phyloP scores from a whole-genome alignment of 2,113 vertebrate species.

The Apodemus sylvaticus region DNA sequence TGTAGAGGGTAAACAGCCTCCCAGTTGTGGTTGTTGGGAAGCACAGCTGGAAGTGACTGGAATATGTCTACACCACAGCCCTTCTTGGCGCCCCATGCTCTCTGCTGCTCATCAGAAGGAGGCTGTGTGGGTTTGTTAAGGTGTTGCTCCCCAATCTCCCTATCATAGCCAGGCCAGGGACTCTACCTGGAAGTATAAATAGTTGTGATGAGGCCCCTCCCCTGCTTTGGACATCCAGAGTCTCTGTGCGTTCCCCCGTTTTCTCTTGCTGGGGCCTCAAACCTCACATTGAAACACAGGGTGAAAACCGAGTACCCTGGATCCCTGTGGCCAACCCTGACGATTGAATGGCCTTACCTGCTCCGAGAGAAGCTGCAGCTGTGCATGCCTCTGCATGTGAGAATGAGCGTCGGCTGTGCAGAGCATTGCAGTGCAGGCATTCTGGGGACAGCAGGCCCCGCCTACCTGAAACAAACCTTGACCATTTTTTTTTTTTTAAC shows the following conservation, averaged over 20 bases:
- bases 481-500: neutral
- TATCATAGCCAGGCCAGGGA: no score
- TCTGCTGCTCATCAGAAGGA: neutral
- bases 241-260: neutral
- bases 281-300: neutral
- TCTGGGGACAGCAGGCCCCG: no score
- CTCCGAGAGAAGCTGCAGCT: neutral
- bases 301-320: neutral
- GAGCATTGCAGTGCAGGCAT: neutral
- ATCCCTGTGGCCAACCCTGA: neutral
- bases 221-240: neutral
- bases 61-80: no score
- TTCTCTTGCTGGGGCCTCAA: neutral
- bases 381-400: neutral
- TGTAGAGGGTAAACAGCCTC: neutral
- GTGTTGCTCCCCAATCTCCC: neutral
- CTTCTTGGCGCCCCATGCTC: neutral
- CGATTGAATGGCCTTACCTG: neutral
- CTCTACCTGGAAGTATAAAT: neutral
- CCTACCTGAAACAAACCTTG: neutral
- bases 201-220: neutral
- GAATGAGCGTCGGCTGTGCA: neutral
- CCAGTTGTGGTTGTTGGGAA: accelerated
- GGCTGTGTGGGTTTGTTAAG: neutral
- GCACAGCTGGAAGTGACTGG: neutral